These are phyloP conservation scores for Drosophila sp. DNA, from an alignment of 1,140 invertebrate species.

Conservation along the genomic window DNA sequence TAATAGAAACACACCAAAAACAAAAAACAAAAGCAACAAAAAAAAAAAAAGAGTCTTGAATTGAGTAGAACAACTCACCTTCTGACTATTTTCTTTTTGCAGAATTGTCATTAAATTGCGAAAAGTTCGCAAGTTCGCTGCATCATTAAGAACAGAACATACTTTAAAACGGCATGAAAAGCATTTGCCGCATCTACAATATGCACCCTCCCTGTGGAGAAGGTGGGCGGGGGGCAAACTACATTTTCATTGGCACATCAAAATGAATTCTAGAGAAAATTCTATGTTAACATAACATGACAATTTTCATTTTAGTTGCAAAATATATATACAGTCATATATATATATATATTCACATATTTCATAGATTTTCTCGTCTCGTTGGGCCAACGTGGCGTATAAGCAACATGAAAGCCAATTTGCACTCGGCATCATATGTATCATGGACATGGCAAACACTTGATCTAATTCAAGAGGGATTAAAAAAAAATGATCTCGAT, in stretches of 20 bases:
- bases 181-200: not conserved
- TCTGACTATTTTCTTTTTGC: conserved; percentile 1
- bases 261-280: conserved; percentile 60
- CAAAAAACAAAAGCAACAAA: not conserved
- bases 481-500: too few relatives aligned
- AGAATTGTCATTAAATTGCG: conserved; percentile 47
- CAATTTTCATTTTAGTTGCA: conserved; percentile 49
- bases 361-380: conserved; percentile 24
- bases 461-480: not conserved
- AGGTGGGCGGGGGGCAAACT: conserved; percentile 9
- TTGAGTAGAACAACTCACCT: not conserved
- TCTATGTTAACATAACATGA: conserved; percentile 75
- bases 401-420: conserved; percentile 73
- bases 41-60: too few relatives aligned
- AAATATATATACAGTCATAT: conserved; percentile 19
- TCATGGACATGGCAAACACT: conserved; percentile 2
- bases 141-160: conserved; percentile 38
- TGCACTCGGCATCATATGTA: conserved; percentile 38
- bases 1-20: conserved; percentile 24
- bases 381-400: conserved; percentile 57
- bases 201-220: conserved; percentile 7
- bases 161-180: conserved; percentile 6
- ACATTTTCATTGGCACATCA: conserved; percentile 68
- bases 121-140: conserved; percentile 30
- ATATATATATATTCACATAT: conserved; percentile 31